Percentiles rank a stretch among this genome's conserved stretches.
phyloP scores from a whole-genome alignment of 1,140 invertebrate species.

The Tetragnatha versicolor region DNA sequence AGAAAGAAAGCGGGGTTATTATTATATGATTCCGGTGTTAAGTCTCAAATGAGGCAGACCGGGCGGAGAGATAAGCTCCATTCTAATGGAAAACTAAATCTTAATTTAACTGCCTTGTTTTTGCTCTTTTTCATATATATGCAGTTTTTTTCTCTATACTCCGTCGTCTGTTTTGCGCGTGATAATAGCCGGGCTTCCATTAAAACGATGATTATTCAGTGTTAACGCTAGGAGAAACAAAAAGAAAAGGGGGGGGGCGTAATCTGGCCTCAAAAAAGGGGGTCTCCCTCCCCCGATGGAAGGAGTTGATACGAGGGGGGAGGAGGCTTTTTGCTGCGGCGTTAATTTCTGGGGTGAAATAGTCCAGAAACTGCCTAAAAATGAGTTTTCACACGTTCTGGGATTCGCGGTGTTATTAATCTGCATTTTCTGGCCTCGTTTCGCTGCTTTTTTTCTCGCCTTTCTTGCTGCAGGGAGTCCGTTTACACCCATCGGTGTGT shows the following conservation, averaged over 20 bases:
- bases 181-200: slow-evolving; percentile 24
- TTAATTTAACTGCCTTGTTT: slow-evolving; percentile 17
- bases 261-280: neutral
- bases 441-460: neutral
- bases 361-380: slow-evolving; percentile 48
- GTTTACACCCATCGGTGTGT: too few relatives aligned
- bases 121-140: neutral
- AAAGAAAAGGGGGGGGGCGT: neutral
- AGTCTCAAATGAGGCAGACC: slow-evolving; percentile 11
- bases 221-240: slow-evolving; percentile 13
- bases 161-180: neutral
- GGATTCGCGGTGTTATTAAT: slow-evolving; percentile 37
- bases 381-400: slow-evolving; percentile 48
- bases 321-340: too few relatives aligned
- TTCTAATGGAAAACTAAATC: slow-evolving; percentile 21
- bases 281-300: slow-evolving; percentile 10
- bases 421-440: slow-evolving; percentile 35
- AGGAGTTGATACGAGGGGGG: slow-evolving; percentile 25
- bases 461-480: slow-evolving; percentile 2
- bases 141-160: neutral
- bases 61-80: neutral
- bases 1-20: too few relatives aligned
- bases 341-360: slow-evolving; percentile 35
- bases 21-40: too few relatives aligned
- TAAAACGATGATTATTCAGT: slow-evolving; percentile 47